Percentiles rank a stretch among this genome's conserved stretches.
These are phyloP conservation scores for Ageneiosus marmoratus DNA, from an alignment of 2,113 vertebrate species.

Conservation along the genomic window DNA sequence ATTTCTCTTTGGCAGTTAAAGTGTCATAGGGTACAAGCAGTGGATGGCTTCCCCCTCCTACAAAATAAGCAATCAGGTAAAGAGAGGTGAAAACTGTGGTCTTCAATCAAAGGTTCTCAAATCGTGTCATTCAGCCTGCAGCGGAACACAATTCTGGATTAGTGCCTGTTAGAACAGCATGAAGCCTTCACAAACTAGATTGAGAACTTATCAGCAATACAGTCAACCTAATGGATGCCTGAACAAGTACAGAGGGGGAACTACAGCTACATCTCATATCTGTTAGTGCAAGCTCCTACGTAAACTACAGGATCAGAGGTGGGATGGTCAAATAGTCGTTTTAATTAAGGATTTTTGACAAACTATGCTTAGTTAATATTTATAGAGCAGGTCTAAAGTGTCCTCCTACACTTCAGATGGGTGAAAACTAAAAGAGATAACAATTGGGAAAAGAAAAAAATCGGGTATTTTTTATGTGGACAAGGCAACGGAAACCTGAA, in stretches of 20 bases:
- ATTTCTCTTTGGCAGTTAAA: slow-evolving; percentile 95
- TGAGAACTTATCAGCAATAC: neutral
- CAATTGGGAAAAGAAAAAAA: too few species aligned
- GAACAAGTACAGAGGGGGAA: neutral
- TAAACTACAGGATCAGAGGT: neutral
- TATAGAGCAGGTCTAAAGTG: too few species aligned
- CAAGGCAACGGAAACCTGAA: neutral
- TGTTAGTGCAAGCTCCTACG: neutral
- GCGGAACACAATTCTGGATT: neutral
- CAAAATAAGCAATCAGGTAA: slow-evolving; percentile 18
- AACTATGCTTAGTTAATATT: neutral
- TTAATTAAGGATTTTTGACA: too few species aligned
- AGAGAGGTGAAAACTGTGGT: neutral
- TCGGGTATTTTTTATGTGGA: too few species aligned
- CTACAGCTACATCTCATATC: neutral
- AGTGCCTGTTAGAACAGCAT: neutral
- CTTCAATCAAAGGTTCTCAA: neutral
- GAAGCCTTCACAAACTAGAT: neutral
- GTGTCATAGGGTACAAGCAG: slow-evolving; percentile 94
- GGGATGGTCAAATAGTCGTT: too few species aligned
- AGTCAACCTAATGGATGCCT: too few species aligned
- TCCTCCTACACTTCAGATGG: too few species aligned
- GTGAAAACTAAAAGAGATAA: too few species aligned
- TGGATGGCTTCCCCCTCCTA: slow-evolving; percentile 92
- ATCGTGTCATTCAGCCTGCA: neutral